Base-by-base conservation (phyloP, 2,797 vertebrate genomes). In the Hemitrygon akajei region DNA sequence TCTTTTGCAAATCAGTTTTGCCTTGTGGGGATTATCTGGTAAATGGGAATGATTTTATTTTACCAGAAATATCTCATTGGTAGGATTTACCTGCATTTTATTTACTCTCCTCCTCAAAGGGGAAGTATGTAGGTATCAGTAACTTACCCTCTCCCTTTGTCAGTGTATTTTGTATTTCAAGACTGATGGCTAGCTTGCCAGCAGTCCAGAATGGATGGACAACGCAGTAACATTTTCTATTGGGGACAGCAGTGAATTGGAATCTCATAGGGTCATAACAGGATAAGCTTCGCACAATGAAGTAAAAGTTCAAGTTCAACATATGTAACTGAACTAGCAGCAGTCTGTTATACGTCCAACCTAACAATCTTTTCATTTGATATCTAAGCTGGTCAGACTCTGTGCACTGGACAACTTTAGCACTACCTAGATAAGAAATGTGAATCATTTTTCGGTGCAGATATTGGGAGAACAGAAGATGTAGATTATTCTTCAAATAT, bases 21-120 rank as follows among this genome's bases (percentile, higher is more conserved):
- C 47, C 76, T 56, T 75, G 76, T 89, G 86, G 60, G 18, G 30
- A 34, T 66, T 34, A 87, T 87, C 58, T 84, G 34, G 69, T 71
- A 22, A 71, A 91, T 73, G 34, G 66, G 27, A 66, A 86, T 40
- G 89, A 71, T 37, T 91, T 91, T 14, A 73, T 91, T 91, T 91
- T 69, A 20, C 34, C 30, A 27, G 87, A 69, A 47, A 91, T 34
- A 30, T 71, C 87, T 20, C 69, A 40, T 91, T 91, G 69, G 69
- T 30, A 69, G 18, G n/a, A 11, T 71, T 22, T 20, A 56, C 25
- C 40, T 20, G 14, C 40, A 30, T 76, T 76, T 58, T 16, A 71
- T 56, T 92, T 92, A 11, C 63, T 47, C 47, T 12, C n/a, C 69
- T 47, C 5, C 87, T 37, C 34, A 91, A 69, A 91, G 63, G 87